Base-by-base conservation (phyloP, 2,797 vertebrate genomes). In the Lithobates sylvaticus region DNA sequence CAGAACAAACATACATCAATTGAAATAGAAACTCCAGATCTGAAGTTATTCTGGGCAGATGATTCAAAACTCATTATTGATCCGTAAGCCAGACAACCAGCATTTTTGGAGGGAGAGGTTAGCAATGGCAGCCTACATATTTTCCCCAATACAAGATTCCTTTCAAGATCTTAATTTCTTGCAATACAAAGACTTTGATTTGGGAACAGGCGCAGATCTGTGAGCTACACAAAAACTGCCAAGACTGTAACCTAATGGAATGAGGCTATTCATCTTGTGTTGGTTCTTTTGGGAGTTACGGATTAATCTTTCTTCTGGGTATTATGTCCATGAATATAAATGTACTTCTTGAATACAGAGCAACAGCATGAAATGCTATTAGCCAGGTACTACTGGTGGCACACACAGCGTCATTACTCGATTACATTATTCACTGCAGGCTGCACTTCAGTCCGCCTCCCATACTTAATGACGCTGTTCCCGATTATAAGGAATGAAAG, bases 281-380 rank as follows among this genome's bases (percentile, higher is more conserved):
- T n/a, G 75, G 58, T 61, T 50, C 81, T 83, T 86, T 70, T 16
- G 81, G 75, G 81, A 87, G 39, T 72, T 58, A 21, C 54, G 78
- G 42, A 87, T 83, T 73, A 83, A 87, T 78, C 80, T 72, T 61
- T 58, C 65, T 29, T 67, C 68, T 39, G 44, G 34, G 78, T 78
- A 68, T 68, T 74, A 67, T 64, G 70, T 65, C 85, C 32, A 87
- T 83, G 85, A 87, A 87, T 87, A 78, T 87, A 87, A 83, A 87
- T 78, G 80, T 21, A 61, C 34, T 42, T 39, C 68, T 78, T 83
- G 58, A 74, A 74, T 83, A 73, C 50, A 83, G 80, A 74, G 81
- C 26, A 83, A 50, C 80, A 87, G 81, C 81, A 29, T 73, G 81
- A 68, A 72, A 68, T 58, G 85, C 73, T 86, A 86, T 83, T 78